Base-by-base conservation (phyloP, 2,113 vertebrate species). In the Felis chaus region DNA sequence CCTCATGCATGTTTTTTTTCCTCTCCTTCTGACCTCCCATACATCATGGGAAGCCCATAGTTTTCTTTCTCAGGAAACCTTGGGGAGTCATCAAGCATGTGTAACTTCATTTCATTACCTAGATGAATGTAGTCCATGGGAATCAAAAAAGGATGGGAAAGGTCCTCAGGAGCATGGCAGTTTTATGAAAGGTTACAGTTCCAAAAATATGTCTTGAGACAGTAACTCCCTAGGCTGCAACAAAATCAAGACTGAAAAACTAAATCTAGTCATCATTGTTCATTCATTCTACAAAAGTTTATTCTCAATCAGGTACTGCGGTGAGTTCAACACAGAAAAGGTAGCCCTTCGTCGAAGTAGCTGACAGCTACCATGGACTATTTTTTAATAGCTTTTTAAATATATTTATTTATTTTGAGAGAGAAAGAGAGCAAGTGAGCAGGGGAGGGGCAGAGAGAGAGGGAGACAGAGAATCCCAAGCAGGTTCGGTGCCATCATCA, bases 41-140 rank as follows among this genome's bases (percentile, higher is more conserved):
- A 50, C 3, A 0, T 50, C 12, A 21, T 2, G 18, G 9, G n/a
- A 90, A 45, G 9, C 2, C 19, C 1, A 36, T 6, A 69, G 1
- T 27, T 39, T 73, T 45, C 27, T 80, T 74, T 81, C 25, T 87
- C 21, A 69, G 39, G 27, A 84, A 91, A n/a, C 18, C 14, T 1
- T 27, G 31, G 5, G 41, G 29, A 89, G 1, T 66, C 23, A 65
- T 57, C 57, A 66, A 82, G 12, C 2, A 71, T 71, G 3, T 41
- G 1, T 48, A 89, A 39, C 33, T 87, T 7, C 55, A 48, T 25
- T 57, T 76, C 48, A 63, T 53, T 81, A 74, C 13, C 48, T 82
- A 57, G 15, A 1, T 61, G 48, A 92, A 53, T 79, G 13, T 9
- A 45, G 14, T 29, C 21, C 4, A n/a, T 41, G 8, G 15, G 41